Conservation (phyloP, 2,888 invertebrate genomes). For the Leptinotarsa tumamoca region DNA sequence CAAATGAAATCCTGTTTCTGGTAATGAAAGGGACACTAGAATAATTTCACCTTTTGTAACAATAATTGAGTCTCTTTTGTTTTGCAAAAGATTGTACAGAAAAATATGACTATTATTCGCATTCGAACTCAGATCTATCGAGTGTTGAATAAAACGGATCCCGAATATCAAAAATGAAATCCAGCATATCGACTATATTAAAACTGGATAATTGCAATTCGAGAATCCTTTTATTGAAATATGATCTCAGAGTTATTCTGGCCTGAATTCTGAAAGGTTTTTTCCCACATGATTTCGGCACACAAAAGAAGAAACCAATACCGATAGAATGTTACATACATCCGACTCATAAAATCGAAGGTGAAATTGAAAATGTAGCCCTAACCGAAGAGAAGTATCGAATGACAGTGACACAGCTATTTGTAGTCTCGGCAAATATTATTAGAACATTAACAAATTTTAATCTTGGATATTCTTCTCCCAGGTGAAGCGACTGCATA, state of each 20-base stretch:
- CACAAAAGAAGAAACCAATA: background rate
- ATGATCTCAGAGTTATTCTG: background rate
- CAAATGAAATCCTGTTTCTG: no score
- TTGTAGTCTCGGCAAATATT: slow-evolving; percentile 36
- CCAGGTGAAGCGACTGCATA: background rate
- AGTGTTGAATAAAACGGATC: no score
- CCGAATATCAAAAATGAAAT: background rate
- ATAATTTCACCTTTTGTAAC: no score
- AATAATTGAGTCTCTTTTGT: no score
- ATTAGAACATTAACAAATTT: slow-evolving; percentile 36
- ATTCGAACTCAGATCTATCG: no score
- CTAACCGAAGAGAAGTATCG: slow-evolving; percentile 27
- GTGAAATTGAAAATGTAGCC: slow-evolving; percentile 15
- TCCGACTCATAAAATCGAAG: slow-evolving; percentile 11
- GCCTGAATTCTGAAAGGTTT: background rate
- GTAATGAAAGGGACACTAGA: no score
- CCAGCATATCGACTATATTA: background rate
- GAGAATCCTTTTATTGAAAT: background rate
- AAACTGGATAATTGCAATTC: background rate
- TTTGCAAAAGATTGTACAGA: no score
- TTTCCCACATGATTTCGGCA: background rate
- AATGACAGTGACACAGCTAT: slow-evolving; percentile 38
- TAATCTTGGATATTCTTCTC: slow-evolving; percentile 29
- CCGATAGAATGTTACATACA: background rate
- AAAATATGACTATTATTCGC: no score